Evolutionary conservation across 2,797 vertebrate genomes (phyloP), one percentile per base, ranked within the genome.

Genomic region (Onychomys arenicola): DNA sequence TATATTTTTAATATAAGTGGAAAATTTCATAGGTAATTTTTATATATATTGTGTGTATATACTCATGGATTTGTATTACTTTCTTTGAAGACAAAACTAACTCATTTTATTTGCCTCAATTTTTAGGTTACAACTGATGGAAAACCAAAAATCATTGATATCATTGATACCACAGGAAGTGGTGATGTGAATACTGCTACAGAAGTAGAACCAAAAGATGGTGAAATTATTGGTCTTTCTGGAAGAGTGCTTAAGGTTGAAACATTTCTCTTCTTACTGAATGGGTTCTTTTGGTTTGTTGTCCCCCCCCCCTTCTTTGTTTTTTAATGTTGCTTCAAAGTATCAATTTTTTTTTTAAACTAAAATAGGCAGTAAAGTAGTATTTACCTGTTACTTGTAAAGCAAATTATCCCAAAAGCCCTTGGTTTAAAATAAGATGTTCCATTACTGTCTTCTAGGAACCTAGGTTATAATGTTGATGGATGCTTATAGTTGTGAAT

Each of bases 121-220:
- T 98, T 98, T 98, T 92, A 99, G 99, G 98, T 99, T 97, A 99
- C 99, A 94, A 99, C 99, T 80, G 99, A 99, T 93, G 99, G 99
- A 76, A 99, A 99, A 97, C 99, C 99, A 87, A 99, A 99, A 99
- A 99, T 99, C 89, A 94, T 99, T 87, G 99, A 99, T 97, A 99
- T 99, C 98, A 99, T 99, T 61, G 99, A 99, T 95, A 99, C 99
- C 1, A 99, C 99, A 16, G 99, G 99, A 97, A 99, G 99, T 92
- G 99, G 99, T 10, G 99, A 99, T 87, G 99, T 99, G 97, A 99
- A 99, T 97, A 99, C 99, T 73, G 98, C 98, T 92, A 99, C 99
- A 0, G 86, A 99, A 97, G 98, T 98, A 77, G 99, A 99, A 96
- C 98, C 99, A 76, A 99, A 99, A 98, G 99, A 99, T 40, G 99